phyloP scores from a whole-genome alignment of 2,113 vertebrate genomes.

The Galeopterus variegatus region DNA sequence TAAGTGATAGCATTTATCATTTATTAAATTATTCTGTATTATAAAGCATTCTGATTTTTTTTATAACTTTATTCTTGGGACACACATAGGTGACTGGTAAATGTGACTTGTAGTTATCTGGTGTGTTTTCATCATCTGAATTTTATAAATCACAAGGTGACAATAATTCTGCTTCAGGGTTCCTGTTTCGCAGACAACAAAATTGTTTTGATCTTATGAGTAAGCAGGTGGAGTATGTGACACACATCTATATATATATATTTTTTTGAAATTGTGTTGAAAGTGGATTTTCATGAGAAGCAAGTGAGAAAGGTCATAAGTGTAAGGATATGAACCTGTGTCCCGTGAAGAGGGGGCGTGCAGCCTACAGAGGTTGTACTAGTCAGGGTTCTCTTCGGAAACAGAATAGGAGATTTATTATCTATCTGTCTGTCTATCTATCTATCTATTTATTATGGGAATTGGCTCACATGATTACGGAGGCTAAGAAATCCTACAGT shows the following conservation, averaged over 20 bases:
- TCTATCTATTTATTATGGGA: not conserved
- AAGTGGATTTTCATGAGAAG: not conserved
- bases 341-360: not conserved
- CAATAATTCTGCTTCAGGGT: not conserved
- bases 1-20: slow-evolving; percentile 72
- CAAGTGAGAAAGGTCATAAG: not conserved
- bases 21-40: slow-evolving; percentile 71
- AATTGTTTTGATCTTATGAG: slow-evolving; percentile 7
- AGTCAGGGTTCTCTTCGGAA: not conserved
- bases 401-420: not conserved
- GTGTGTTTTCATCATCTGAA: not conserved
- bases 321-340: not conserved
- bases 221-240: not conserved
- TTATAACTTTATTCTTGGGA: slow-evolving; percentile 1
- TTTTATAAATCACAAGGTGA: slow-evolving; percentile 14
- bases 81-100: not conserved
- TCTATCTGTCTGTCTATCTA: too few species aligned
- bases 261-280: not conserved
- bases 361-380: not conserved
- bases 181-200: not conserved
- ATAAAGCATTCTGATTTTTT: slow-evolving; percentile 38
- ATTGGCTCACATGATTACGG: not conserved
- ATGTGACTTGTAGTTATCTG: not conserved
- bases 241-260: not conserved
- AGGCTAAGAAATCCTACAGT: not conserved